Evolutionary conservation across 2,888 invertebrate species (phyloP).

Genomic region (Cataglyphis cursor): DNA sequence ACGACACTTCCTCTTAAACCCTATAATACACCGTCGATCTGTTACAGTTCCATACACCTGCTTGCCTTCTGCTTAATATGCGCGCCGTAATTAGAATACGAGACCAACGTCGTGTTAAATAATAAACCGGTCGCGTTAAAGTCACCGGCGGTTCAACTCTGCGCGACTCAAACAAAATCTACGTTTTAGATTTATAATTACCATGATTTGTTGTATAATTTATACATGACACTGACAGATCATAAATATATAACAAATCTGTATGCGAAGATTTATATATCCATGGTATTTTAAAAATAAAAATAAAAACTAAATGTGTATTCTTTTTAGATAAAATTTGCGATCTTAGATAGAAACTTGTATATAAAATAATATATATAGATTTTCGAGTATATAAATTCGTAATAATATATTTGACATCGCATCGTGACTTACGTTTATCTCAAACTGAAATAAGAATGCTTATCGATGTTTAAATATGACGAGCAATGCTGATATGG

Average conservation of each 20-base stretch:
- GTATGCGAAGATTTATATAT: not conserved
- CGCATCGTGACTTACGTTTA: not conserved
- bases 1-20: slow-evolving; percentile 82
- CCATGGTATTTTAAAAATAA: not conserved
- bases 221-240: no score
- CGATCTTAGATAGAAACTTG: not conserved
- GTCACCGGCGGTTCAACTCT: slow-evolving; percentile 26
- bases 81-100: slow-evolving; percentile 80
- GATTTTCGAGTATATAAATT: not conserved
- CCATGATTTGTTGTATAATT: not conserved
- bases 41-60: slow-evolving; percentile 81
- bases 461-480: not conserved
- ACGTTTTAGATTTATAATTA: slow-evolving; percentile 2
- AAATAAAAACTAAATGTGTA: not conserved
- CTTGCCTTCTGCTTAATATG: slow-evolving; percentile 77
- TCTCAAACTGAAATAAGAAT: not conserved
- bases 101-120: slow-evolving; percentile 77
- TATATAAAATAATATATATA: not conserved
- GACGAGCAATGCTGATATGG: slow-evolving; percentile 20
- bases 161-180: slow-evolving; percentile 14
- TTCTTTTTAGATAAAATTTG: not conserved
- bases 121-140: slow-evolving; percentile 77
- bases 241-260: not conserved
- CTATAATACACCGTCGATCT: slow-evolving; percentile 78
- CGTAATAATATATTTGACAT: not conserved